Evolutionary conservation across 2,888 invertebrate genomes (phyloP).

Genomic region (Caenorhabditis plicata): DNA sequence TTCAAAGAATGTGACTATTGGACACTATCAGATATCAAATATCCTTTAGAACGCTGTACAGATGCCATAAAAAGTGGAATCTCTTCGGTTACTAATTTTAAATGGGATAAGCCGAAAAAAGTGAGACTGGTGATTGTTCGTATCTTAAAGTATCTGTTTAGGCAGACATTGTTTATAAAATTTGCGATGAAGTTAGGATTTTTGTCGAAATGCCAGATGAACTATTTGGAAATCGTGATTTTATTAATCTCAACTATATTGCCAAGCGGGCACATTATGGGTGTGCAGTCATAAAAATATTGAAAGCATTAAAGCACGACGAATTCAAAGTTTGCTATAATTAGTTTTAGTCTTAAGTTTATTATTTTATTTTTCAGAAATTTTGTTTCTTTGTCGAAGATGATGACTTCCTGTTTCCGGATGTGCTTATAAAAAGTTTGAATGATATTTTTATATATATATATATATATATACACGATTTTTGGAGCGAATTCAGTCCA

Average conservation of each 20-base stretch:
- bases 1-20: slow-evolving; percentile 29
- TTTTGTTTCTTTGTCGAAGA: too few relatives aligned
- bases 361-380: too few relatives aligned
- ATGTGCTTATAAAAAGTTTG: too few relatives aligned
- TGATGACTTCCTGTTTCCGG: not conserved
- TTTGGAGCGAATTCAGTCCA: too few relatives aligned
- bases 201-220: slow-evolving; percentile 25
- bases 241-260: slow-evolving; percentile 18
- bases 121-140: not conserved
- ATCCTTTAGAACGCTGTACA: slow-evolving; percentile 16
- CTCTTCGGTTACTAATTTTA: slow-evolving; percentile 14
- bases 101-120: slow-evolving; percentile 14
- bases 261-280: slow-evolving; percentile 23
- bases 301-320: not conserved
- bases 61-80: slow-evolving; percentile 9
- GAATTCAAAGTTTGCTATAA: too few relatives aligned
- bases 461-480: too few relatives aligned
- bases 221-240: slow-evolving; percentile 21
- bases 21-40: slow-evolving; percentile 12
- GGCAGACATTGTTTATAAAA: not conserved
- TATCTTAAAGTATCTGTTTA: too few relatives aligned
- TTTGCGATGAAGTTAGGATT: slow-evolving; percentile 4
- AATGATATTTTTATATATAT: too few relatives aligned
- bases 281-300: slow-evolving; percentile 8
- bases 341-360: too few relatives aligned